Evolutionary conservation across 2,888 invertebrate species (phyloP), one percentile per base, ranked within the genome.

Genomic region (Tinea semifulvella): DNA sequence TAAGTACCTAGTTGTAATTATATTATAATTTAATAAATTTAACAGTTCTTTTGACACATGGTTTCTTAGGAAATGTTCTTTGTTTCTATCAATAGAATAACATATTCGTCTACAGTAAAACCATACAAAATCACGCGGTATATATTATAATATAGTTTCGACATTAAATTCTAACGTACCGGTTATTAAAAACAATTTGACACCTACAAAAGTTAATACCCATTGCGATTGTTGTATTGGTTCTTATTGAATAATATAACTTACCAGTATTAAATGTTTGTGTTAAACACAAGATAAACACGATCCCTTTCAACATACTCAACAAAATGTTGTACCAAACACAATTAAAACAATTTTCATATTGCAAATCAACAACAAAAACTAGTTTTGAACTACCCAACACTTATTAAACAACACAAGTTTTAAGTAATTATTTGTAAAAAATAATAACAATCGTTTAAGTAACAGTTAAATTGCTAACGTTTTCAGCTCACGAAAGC

Each of bases 341-440:
- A 36, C 36, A 36, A 17, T 36, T 36, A 36, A 11, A 36, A 36
- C 36, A 36, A 18, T 4, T 14, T 36, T 36, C 36, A 36, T 36
- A 36, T 36, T 36, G 36, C 18, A 18, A 36, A 36, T 11, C 4
- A 28, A 28, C 18, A 36, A 36, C 18, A 14, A 36, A 35, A 36
- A 18, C 18, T 36, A 36, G 16, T 36, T 36, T 36, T 36, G 18
- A 18, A 28, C 5, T 28, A 4, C 28, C 16, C 36, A 17, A 18
- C 17, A 36, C 31, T 13, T 14, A 31, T 14, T 7, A 31, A 31
- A 14, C 6, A 13, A 31, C 11, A 3, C 2, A 4, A 4, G 31
- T 31, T 31, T 13, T 31, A 31, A 31, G 11, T n/a, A 14, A 31
- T 31, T 13, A 31, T 31, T 27, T 31, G n/a, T n/a, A n/a, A n/a